phyloP scores from a whole-genome alignment of 2,113 vertebrate genomes.

The Tautogolabrus adspersus region DNA sequence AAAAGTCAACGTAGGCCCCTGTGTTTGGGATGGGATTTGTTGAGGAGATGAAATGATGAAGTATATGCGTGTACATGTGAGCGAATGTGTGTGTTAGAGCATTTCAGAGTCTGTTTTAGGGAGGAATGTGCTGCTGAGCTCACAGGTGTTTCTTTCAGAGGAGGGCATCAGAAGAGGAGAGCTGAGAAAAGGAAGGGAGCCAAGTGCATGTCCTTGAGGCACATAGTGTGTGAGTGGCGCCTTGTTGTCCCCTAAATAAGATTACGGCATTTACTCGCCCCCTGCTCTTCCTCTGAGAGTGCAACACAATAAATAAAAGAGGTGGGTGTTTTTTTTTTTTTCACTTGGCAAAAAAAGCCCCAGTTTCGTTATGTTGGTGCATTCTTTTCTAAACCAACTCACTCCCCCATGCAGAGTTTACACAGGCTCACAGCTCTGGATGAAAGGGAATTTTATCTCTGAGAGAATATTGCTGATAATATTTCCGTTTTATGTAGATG shows the following conservation, averaged over 20 bases:
- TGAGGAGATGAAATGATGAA: slow-evolving; percentile 17
- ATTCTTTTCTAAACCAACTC: slow-evolving; percentile 39
- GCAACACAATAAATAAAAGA: slow-evolving; percentile 64
- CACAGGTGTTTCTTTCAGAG: slow-evolving; percentile 76
- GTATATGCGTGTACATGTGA: slow-evolving; percentile 2
- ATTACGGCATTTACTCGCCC: slow-evolving; percentile 69
- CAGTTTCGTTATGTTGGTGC: slow-evolving; percentile 49
- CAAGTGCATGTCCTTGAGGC: slow-evolving; percentile 71
- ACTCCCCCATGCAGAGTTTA: slow-evolving; percentile 51
- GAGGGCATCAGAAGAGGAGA: slow-evolving; percentile 43
- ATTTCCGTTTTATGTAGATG: slow-evolving; percentile 49
- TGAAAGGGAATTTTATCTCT: slow-evolving; percentile 43
- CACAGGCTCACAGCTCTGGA: slow-evolving; percentile 36
- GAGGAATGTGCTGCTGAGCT: slow-evolving; percentile 28
- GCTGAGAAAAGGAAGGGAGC: slow-evolving; percentile 50
- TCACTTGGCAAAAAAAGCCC: slow-evolving; percentile 17
- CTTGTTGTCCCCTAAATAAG: slow-evolving; percentile 68
- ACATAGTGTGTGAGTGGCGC: slow-evolving; percentile 54
- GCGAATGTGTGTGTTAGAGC: slow-evolving; percentile 8
- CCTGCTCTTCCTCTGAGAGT: slow-evolving; percentile 56
- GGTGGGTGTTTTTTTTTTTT: slow-evolving; percentile 43
- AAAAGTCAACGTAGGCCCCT: slow-evolving; percentile 48
- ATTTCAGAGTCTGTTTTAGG: slow-evolving; percentile 38
- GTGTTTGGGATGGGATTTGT: slow-evolving; percentile 47
- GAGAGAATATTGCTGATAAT: slow-evolving; percentile 46